Conservation (phyloP, 2,113 vertebrate species). For the Poicephalus gulielmi region DNA sequence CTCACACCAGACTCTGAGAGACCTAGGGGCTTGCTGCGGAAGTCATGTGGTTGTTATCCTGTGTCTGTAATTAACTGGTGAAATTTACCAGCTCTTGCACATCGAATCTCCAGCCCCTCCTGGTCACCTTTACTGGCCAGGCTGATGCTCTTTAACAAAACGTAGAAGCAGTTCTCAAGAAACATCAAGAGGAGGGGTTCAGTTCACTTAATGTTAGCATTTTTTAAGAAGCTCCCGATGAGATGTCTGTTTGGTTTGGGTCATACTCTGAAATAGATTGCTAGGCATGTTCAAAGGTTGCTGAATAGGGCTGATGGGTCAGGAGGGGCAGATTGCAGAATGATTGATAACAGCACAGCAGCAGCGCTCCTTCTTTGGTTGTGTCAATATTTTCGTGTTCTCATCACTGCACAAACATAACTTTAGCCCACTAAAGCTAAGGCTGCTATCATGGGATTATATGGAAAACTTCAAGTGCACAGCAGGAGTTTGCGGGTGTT, state of each 20-base stretch:
- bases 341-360: not conserved
- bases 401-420: slow-evolving; percentile 61
- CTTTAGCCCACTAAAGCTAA: slow-evolving; percentile 28
- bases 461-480: slow-evolving; percentile 19
- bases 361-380: not conserved
- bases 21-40: not conserved
- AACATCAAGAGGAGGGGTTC: not conserved
- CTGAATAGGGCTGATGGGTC: slow-evolving; percentile 6
- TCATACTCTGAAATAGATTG: not conserved
- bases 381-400: slow-evolving; percentile 72
- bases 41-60: not conserved
- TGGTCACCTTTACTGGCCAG: not conserved
- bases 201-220: not conserved
- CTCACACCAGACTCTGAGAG: not conserved
- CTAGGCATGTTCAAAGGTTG: slow-evolving; percentile 60
- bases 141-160: not conserved
- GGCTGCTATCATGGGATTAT: not conserved
- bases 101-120: not conserved
- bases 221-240: not conserved
- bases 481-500: not conserved
- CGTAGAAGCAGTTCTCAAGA: not conserved
- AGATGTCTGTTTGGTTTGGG: not conserved
- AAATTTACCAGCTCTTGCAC: not conserved
- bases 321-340: slow-evolving; percentile 1
- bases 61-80: not conserved